Percentiles rank a stretch among this genome's conserved stretches.
Conservation (phyloP, 2,797 vertebrate genomes). For the Takifugu ocellatus region DNA sequence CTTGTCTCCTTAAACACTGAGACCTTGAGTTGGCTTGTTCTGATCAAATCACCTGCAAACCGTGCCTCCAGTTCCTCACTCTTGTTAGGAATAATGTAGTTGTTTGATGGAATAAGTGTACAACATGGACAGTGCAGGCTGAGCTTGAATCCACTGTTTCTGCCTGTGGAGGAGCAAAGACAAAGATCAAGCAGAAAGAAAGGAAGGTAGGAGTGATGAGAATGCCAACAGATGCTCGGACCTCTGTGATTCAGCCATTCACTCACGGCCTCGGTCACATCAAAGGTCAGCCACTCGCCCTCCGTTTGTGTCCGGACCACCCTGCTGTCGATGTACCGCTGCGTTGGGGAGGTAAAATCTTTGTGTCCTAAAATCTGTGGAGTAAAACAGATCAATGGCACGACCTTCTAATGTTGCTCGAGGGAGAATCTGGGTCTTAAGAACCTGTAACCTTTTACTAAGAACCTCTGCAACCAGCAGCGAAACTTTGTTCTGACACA, state of each 20-base stretch:
- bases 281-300: slow-evolving; percentile 97
- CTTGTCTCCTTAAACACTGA: too few relatives aligned
- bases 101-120: slow-evolving; percentile 79
- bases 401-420: too few relatives aligned
- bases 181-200: slow-evolving; percentile 37
- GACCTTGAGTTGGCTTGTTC: too few relatives aligned
- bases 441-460: too few relatives aligned
- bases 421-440: too few relatives aligned
- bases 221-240: slow-evolving; percentile 62
- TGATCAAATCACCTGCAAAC: slow-evolving; percentile 73
- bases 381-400: background rate
- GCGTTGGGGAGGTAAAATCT: slow-evolving; percentile 67
- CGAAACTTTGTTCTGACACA: too few relatives aligned
- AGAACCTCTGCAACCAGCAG: too few relatives aligned
- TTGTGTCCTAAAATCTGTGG: slow-evolving; percentile 75
- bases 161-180: slow-evolving; percentile 76
- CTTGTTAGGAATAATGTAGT: slow-evolving; percentile 82
- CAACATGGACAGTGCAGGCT: slow-evolving; percentile 84
- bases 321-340: slow-evolving; percentile 81
- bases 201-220: slow-evolving; percentile 18
- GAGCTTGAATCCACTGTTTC: slow-evolving; percentile 80
- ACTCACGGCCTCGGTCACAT: slow-evolving; percentile 92
- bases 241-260: slow-evolving; percentile 84
- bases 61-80: slow-evolving; percentile 82
- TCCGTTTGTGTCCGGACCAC: slow-evolving; percentile 87